Conservation (phyloP, 2,113 vertebrate genomes). For the Brienomyrus longianalis region DNA sequence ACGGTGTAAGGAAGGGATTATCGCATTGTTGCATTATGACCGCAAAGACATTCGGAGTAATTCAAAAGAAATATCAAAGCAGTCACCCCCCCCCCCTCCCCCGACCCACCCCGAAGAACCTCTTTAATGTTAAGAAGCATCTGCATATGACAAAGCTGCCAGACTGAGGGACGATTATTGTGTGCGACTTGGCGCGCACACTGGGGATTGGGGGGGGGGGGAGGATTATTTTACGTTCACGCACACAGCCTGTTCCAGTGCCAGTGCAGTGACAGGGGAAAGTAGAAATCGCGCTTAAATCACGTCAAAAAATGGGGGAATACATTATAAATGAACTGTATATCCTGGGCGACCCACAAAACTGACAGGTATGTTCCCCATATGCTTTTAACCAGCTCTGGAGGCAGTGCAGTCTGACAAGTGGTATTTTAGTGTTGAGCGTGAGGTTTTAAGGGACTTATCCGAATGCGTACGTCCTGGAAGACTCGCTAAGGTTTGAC, state of each 20-base stretch:
- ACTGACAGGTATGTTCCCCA: background rate
- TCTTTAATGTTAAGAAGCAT: background rate
- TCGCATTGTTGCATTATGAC: background rate
- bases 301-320: background rate
- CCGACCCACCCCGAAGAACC: background rate
- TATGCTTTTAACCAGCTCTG: background rate
- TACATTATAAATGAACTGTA: background rate
- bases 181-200: background rate
- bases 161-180: slow-evolving; percentile 9
- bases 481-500: background rate
- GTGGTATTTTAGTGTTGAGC: background rate
- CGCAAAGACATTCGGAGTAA: background rate
- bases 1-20: background rate
- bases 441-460: background rate
- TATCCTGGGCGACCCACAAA: background rate
- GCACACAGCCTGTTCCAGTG: background rate
- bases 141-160: slow-evolving; percentile 7
- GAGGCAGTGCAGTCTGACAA: background rate
- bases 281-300: background rate
- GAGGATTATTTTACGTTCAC: background rate
- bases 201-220: background rate
- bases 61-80: background rate
- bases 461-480: background rate
- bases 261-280: background rate
- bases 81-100: too few relatives aligned